phyloP scores from a whole-genome alignment of 2,113 vertebrate genomes.

The Sinosuthora webbiana region DNA sequence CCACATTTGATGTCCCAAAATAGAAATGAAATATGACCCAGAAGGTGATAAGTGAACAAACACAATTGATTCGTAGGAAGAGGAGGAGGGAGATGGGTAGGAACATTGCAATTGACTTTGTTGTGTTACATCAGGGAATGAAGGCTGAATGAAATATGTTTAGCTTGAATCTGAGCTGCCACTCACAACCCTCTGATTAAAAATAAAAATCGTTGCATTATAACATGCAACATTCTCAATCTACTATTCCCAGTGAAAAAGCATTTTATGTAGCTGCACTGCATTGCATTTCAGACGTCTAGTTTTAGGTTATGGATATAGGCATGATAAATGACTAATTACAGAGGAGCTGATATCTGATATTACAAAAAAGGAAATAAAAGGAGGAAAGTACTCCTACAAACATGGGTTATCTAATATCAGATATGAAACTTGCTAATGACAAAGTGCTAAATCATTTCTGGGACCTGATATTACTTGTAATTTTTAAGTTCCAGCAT shows the following conservation, averaged over 20 bases:
- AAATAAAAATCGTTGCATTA: constrained; percentile 35
- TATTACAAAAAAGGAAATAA: constrained; percentile 28
- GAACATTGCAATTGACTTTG: constrained; percentile 40
- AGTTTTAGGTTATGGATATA: constrained; percentile 9
- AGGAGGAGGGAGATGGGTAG: neutral
- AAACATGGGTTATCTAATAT: neutral
- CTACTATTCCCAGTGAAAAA: neutral
- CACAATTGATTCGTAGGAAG: neutral
- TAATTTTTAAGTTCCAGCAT: neutral
- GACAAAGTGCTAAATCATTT: neutral
- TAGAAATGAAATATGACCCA: constrained; percentile 55
- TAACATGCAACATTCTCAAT: neutral
- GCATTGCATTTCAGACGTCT: neutral
- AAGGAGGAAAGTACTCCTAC: neutral
- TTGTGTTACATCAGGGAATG: neutral
- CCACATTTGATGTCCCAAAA: constrained; percentile 23
- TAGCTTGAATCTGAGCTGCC: neutral
- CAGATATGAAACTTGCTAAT: neutral
- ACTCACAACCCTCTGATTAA: constrained; percentile 30
- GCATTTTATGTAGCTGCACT: neutral
- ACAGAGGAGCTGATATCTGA: neutral
- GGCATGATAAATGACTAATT: neutral
- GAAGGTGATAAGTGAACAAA: constrained; percentile 55
- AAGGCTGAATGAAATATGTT: constrained; percentile 35
- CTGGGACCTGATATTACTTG: neutral